Evolutionary conservation across 2,113 vertebrate genomes (phyloP).

Genomic region (Triplophysa dalaica): DNA sequence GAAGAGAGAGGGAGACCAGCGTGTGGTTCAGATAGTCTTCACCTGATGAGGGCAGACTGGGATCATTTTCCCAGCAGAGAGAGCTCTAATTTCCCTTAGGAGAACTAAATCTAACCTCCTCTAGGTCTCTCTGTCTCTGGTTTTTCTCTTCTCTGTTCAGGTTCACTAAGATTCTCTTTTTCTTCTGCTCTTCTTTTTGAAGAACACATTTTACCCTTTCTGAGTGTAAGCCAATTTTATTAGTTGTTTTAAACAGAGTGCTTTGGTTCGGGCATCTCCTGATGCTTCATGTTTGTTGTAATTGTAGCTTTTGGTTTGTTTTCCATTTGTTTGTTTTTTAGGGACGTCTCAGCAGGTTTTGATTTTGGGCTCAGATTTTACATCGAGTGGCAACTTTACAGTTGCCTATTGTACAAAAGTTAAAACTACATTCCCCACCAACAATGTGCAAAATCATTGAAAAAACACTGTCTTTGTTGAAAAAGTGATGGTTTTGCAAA

Average conservation of each 20-base stretch:
- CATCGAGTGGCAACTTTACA: too few species aligned
- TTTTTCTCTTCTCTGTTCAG: conserved; percentile 39
- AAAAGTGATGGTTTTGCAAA: too few species aligned
- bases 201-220: conserved; percentile 20
- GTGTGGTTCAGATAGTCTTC: conserved; percentile 61
- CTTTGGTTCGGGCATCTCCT: not conserved
- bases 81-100: conserved; percentile 57
- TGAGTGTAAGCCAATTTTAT: not conserved
- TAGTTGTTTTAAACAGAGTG: not conserved
- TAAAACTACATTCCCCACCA: too few species aligned
- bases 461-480: too few species aligned
- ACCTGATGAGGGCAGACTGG: conserved; percentile 79
- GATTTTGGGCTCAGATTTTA: too few species aligned
- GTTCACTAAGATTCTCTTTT: conserved; percentile 44
- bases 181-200: conserved; percentile 32
- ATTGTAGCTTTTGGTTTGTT: too few species aligned
- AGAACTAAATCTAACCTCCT: conserved; percentile 47
- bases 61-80: conserved; percentile 66
- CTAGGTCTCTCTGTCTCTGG: conserved; percentile 21
- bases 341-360: not conserved
- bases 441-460: too few species aligned
- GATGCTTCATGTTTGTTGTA: not conserved
- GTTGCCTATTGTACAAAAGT: too few species aligned
- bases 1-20: conserved; percentile 37
- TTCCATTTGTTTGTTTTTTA: too few species aligned